These are phyloP conservation scores for Cliona cf. orientalis DNA, from an alignment of 37 sponge, comb jelly and placozoan genomes.

Conservation along the genomic window DNA sequence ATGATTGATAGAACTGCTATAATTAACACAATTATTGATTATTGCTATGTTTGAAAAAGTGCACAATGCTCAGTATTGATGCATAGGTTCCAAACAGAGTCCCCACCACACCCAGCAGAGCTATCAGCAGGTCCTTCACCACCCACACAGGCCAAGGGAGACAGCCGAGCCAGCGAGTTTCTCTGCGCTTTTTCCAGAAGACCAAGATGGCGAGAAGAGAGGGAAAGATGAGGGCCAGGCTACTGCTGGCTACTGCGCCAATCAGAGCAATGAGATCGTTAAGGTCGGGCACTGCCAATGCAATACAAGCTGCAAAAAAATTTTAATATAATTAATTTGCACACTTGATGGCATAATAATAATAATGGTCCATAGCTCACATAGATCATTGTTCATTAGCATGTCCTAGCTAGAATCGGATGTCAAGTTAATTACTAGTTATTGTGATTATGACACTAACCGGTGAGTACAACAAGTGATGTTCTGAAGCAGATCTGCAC, in stretches of 20 bases:
- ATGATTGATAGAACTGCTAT: no score
- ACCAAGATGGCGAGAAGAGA: slow-evolving; percentile 66
- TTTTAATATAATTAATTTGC: neutral
- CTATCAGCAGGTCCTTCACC: slow-evolving; percentile 61
- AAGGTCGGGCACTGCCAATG: slow-evolving; percentile 68
- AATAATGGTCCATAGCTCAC: no score
- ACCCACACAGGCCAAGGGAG: slow-evolving; percentile 45
- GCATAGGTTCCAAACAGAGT: slow-evolving; percentile 66
- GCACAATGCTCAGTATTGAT: slow-evolving; percentile 7
- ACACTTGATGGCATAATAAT: no score
- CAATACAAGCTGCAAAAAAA: slow-evolving; percentile 57
- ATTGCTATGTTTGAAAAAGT: no score
- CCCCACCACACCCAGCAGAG: slow-evolving; percentile 75
- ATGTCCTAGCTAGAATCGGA: no score
- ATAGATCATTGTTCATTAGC: no score
- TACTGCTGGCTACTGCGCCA: slow-evolving; percentile 85
- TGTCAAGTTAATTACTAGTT: no score
- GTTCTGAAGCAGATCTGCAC: slow-evolving; percentile 43
- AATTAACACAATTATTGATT: no score
- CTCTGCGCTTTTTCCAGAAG: slow-evolving; percentile 57
- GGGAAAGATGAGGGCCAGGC: slow-evolving; percentile 92
- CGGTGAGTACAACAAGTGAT: slow-evolving; percentile 46
- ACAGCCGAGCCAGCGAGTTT: neutral
- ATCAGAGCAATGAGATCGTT: slow-evolving; percentile 84
- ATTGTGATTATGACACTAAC: no score